phyloP scores from a whole-genome alignment of 2,797 vertebrate species.

The Phataginus tricuspis region DNA sequence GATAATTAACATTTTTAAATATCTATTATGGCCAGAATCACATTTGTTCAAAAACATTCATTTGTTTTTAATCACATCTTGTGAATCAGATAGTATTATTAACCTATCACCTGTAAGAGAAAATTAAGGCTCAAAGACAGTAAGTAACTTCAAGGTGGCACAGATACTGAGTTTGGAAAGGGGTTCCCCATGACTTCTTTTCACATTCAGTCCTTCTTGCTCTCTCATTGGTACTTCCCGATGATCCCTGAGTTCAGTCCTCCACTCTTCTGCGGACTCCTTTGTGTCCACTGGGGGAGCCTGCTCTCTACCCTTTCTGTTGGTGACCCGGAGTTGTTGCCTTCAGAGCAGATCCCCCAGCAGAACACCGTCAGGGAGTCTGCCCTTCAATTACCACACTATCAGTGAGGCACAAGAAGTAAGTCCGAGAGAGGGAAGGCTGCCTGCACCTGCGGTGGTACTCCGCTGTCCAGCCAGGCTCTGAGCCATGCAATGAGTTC shows the following conservation, averaged over 20 bases:
- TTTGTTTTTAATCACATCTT: background rate
- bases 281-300: background rate
- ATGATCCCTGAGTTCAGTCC: background rate
- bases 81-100: background rate
- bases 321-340: background rate
- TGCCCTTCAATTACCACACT: background rate
- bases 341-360: background rate
- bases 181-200: background rate
- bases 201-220: background rate
- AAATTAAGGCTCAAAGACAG: background rate
- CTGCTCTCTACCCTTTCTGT: background rate
- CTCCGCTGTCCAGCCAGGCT: background rate
- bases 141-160: slow-evolving; percentile 11
- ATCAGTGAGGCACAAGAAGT: background rate
- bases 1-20: background rate
- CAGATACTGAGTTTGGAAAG: background rate
- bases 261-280: background rate
- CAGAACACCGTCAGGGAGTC: background rate
- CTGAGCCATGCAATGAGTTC: background rate
- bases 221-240: background rate
- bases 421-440: background rate
- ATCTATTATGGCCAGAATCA: background rate
- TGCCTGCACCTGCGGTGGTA: background rate
- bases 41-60: background rate
- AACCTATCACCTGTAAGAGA: background rate